Evolutionary conservation across 2,113 vertebrate genomes (phyloP), one percentile per base, ranked within the genome.

Genomic region (Meriones unguiculatus): DNA sequence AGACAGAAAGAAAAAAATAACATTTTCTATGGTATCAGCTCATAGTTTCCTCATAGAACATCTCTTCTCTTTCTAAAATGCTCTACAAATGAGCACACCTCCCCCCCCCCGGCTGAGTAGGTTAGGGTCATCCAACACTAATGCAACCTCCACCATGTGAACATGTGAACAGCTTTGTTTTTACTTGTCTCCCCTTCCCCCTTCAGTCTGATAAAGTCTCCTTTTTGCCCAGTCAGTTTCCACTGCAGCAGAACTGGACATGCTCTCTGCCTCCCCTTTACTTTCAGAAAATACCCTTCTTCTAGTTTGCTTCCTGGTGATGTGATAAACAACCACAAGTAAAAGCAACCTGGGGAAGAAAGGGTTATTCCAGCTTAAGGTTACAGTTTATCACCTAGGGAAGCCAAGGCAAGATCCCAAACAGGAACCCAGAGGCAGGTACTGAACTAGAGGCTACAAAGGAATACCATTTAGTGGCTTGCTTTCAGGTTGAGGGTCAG

Each of bases 211-310:
- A 82, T 12, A 41, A 62, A 14, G 1, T 10, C 52, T 70, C 50
- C 52, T 87, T 9, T 52, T 64, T 25, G 9, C 7, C 0, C 0
- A 65, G 67, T 8, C 50, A 41, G 73, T 35, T 70, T 70, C 78
- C 11, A 28, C 17, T 7, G n/a, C 6, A 67, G 54, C 12, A n/a
- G 4, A 8, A 6, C 17, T 11, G 17, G 9, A 1, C 1, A 0
- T 38, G 15, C 67, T 65, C n/a, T 54, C 70, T 25, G 38, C 59
- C 22, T 65, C 81, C 20, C 52, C 25, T 65, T 5, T 18, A 35
- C 54, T 0, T 73, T 86, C 38, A 59, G 20, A 78, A 32, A 35
- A 35, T 20, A 41, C n/a, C 12, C 72, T 46, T 38, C 38, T 59
- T 38, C 2, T 59, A 59, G 52, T 59, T 59, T 59, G 30, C 32